Conservation (phyloP, 2,113 vertebrate species). For the Indri indri region DNA sequence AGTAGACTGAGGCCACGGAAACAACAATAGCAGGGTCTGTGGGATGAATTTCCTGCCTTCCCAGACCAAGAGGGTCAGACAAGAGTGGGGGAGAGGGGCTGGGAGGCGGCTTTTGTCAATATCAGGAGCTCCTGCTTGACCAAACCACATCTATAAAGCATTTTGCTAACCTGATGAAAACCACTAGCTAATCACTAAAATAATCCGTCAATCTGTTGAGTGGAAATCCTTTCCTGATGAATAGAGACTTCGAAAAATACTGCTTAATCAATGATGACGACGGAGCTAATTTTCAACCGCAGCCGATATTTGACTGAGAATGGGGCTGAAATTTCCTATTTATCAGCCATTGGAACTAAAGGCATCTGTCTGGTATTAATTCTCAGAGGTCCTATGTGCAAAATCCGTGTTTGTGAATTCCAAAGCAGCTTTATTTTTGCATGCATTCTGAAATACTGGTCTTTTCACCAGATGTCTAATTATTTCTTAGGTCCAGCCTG, state of each 20-base stretch:
- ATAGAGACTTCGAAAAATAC: slow-evolving; percentile 65
- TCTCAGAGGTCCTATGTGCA: neutral
- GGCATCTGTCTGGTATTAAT: neutral
- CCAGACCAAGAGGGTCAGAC: neutral
- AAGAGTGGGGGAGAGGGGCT: neutral
- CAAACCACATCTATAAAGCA: neutral
- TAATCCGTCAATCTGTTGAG: slow-evolving; percentile 60
- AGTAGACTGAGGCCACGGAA: neutral
- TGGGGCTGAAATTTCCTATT: neutral
- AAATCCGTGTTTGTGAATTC: neutral
- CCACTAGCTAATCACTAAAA: slow-evolving; percentile 52
- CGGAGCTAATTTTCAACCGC: slow-evolving; percentile 46
- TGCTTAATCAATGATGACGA: slow-evolving; percentile 52
- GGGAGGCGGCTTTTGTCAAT: neutral
- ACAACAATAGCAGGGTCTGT: neutral
- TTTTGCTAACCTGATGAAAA: slow-evolving; percentile 49
- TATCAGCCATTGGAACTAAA: neutral
- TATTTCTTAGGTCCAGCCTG: neutral
- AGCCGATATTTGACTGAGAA: slow-evolving; percentile 3
- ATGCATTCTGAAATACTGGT: neutral
- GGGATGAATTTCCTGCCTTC: neutral
- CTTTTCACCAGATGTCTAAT: neutral
- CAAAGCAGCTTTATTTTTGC: neutral
- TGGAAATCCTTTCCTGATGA: slow-evolving; percentile 55
- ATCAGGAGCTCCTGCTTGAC: neutral